These are phyloP conservation scores for Bemisia tabaci DNA, from an alignment of 1,140 invertebrate genomes.

Conservation along the genomic window DNA sequence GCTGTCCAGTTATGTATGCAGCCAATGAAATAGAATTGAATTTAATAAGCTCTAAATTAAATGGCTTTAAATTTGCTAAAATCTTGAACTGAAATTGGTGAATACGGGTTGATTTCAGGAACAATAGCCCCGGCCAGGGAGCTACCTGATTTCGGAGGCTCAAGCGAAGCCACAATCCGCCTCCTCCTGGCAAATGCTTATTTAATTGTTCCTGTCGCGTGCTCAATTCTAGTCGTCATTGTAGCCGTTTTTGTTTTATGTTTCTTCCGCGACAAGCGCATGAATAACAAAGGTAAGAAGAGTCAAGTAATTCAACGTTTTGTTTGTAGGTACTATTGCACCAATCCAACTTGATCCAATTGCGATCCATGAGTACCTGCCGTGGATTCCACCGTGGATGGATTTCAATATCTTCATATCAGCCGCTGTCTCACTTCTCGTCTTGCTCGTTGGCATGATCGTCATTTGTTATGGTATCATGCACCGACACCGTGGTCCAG, in stretches of 20 bases:
- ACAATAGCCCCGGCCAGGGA: slow-evolving; percentile 83
- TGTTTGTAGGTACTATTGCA: slow-evolving; percentile 55
- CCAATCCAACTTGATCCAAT: slow-evolving; percentile 49
- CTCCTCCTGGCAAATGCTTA: slow-evolving; percentile 76
- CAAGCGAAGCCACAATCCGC: slow-evolving; percentile 62
- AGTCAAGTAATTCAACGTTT: slow-evolving; percentile 23
- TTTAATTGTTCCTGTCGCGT: slow-evolving; percentile 85
- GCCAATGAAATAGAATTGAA: too few relatives aligned
- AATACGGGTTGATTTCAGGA: slow-evolving; percentile 49
- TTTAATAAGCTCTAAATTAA: too few relatives aligned
- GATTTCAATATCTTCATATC: slow-evolving; percentile 76
- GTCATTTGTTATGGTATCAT: slow-evolving; percentile 76
- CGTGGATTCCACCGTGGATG: slow-evolving; percentile 71
- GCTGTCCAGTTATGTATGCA: too few relatives aligned
- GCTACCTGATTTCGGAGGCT: slow-evolving; percentile 43
- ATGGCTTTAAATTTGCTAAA: too few relatives aligned
- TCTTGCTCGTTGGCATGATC: slow-evolving; percentile 74
- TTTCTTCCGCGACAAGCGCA: slow-evolving; percentile 65
- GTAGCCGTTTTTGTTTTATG: slow-evolving; percentile 82
- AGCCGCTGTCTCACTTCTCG: slow-evolving; percentile 65
- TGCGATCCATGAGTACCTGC: slow-evolving; percentile 44
- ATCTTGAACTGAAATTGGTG: background rate
- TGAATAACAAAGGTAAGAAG: slow-evolving; percentile 64
- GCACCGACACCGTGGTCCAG: slow-evolving; percentile 51
- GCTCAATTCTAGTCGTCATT: slow-evolving; percentile 78